These are phyloP conservation scores for Benitochromis conjunctus DNA, from an alignment of 2,113 vertebrate species.

Conservation along the genomic window DNA sequence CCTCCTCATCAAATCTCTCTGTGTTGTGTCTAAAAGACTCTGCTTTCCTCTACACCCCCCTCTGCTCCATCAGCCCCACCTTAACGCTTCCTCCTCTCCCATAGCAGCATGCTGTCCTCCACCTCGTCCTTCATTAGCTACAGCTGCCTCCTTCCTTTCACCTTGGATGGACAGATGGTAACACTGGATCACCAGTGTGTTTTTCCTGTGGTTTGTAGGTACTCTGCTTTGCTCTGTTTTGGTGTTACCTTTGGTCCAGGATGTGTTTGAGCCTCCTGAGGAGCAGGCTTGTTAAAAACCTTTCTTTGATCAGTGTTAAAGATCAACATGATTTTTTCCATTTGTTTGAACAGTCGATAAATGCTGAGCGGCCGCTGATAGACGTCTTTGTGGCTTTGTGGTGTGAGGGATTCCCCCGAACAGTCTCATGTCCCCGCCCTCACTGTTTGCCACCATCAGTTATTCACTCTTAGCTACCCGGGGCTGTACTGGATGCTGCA, in stretches of 20 bases:
- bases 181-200: not conserved
- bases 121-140: not conserved
- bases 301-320: no score
- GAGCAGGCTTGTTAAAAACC: not conserved
- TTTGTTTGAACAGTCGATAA: not conserved
- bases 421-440: not conserved
- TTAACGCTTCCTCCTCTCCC: not conserved
- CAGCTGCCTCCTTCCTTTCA: not conserved
- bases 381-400: not conserved
- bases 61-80: not conserved
- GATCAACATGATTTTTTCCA: rapidly evolving
- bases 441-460: not conserved
- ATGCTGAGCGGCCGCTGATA: not conserved
- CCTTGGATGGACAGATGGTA: not conserved
- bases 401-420: not conserved
- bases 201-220: not conserved
- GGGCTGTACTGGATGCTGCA: not conserved
- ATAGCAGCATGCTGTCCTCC: not conserved
- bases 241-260: not conserved
- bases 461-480: not conserved
- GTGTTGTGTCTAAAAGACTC: not conserved
- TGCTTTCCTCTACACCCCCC: no score
- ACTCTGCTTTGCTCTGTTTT: not conserved
- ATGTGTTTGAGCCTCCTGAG: not conserved
- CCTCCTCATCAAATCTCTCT: rapidly evolving